Evolutionary conservation across 2,113 vertebrate species (phyloP).

Genomic region (Fukomys damarensis): DNA sequence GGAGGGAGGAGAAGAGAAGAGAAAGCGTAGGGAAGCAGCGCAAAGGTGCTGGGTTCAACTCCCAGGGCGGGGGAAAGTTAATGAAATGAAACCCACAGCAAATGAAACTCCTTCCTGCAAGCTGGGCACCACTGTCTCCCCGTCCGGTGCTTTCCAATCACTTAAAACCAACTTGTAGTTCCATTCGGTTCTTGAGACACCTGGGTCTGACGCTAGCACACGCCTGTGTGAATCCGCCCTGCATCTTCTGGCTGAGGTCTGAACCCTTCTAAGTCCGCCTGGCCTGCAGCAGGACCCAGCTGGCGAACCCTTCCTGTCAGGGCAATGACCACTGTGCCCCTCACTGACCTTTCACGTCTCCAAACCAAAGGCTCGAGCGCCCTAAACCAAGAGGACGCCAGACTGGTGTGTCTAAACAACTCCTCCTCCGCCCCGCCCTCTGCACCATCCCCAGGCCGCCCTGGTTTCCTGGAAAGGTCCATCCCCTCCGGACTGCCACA

Average conservation of each 20-base stretch:
- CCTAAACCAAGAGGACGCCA: neutral
- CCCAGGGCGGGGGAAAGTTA: neutral
- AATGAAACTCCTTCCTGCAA: neutral
- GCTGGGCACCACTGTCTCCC: neutral
- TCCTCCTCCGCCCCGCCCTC: neutral
- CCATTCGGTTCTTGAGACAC: neutral
- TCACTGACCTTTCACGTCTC: neutral
- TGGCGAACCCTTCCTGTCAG: neutral
- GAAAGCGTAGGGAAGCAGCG: neutral
- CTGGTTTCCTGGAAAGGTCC: neutral
- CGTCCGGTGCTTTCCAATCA: neutral
- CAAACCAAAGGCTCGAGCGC: neutral
- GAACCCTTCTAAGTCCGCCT: neutral
- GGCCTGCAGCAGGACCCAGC: neutral
- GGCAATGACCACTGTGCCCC: neutral
- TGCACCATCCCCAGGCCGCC: neutral
- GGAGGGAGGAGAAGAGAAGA: neutral
- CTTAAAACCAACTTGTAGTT: neutral
- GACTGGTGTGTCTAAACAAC: neutral
- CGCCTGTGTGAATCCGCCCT: neutral
- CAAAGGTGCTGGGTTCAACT: neutral
- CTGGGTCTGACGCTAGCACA: neutral
- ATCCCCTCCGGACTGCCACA: neutral
- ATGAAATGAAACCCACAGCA: neutral
- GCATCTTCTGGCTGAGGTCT: neutral